A percentile compares a stretch with the other conserved stretches of the same genome.
Conservation (phyloP, 2,797 vertebrate genomes). For the Dipus sagitta region DNA sequence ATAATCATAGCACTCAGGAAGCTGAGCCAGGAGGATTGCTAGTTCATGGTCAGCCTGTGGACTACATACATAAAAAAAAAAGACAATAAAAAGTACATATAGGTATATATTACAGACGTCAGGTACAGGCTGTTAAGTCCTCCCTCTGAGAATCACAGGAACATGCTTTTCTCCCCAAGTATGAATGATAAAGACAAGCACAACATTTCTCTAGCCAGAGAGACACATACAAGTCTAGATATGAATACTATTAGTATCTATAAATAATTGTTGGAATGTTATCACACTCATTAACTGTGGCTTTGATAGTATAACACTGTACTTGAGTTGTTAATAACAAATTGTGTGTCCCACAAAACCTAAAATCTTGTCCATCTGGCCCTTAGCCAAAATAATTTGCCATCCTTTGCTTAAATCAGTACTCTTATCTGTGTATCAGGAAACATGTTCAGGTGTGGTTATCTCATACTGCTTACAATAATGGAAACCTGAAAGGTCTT, state of each 20-base stretch:
- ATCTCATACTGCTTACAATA: background rate
- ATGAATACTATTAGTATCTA: background rate
- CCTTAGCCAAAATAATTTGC: background rate
- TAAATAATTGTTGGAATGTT: constrained; percentile 31
- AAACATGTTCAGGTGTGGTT: background rate
- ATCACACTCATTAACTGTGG: background rate
- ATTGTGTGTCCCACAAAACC: background rate
- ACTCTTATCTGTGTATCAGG: background rate
- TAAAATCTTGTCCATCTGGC: constrained; percentile 16
- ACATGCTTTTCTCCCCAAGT: background rate
- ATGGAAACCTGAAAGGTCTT: background rate
- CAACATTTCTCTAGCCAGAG: background rate
- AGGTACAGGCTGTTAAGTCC: background rate
- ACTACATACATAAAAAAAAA: background rate
- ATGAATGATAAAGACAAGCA: background rate
- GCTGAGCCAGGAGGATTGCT: background rate
- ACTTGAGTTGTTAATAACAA: background rate
- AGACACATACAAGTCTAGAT: background rate
- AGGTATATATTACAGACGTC: background rate
- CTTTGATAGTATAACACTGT: constrained; percentile 8
- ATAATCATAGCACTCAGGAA: background rate
- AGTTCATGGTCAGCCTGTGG: background rate
- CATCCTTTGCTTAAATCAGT: background rate
- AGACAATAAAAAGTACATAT: background rate
- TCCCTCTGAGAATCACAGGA: background rate